These are phyloP conservation scores for Helicoverpa armigera DNA, from an alignment of 1,140 invertebrate species.

Conservation along the genomic window DNA sequence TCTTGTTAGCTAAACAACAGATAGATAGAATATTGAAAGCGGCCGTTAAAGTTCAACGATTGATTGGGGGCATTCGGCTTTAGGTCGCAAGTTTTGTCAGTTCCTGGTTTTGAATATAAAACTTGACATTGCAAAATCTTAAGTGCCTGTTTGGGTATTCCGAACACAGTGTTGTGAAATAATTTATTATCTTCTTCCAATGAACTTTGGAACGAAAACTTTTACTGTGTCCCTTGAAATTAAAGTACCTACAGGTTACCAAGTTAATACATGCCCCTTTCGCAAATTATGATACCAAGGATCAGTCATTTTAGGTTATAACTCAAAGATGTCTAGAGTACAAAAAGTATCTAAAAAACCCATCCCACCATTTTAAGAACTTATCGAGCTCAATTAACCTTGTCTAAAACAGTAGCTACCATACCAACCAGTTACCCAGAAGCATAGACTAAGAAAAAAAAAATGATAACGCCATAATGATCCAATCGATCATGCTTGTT, in stretches of 20 bases:
- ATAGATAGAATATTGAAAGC: too few species aligned
- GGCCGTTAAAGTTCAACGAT: slow-evolving; percentile 30
- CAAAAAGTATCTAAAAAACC: too few species aligned
- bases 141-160: not conserved
- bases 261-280: too few species aligned
- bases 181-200: not conserved
- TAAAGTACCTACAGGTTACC: too few species aligned
- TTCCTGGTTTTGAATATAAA: slow-evolving; percentile 35
- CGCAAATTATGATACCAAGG: too few species aligned
- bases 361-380: not conserved
- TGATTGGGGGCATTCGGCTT: slow-evolving; percentile 42
- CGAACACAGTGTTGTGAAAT: not conserved
- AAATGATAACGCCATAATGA: slow-evolving; percentile 51
- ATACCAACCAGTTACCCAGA: slow-evolving; percentile 23
- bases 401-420: not conserved
- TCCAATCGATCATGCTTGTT: slow-evolving; percentile 63
- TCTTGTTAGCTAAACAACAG: too few species aligned
- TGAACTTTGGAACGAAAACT: not conserved
- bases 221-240: too few species aligned
- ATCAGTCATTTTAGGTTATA: too few species aligned
- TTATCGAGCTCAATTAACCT: not conserved
- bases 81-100: slow-evolving; percentile 27
- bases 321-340: too few species aligned
- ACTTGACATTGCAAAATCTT: not conserved
- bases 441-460: slow-evolving; percentile 37